Evolutionary conservation across 2,797 vertebrate genomes (phyloP).

Genomic region (Orestias chungarensis): DNA sequence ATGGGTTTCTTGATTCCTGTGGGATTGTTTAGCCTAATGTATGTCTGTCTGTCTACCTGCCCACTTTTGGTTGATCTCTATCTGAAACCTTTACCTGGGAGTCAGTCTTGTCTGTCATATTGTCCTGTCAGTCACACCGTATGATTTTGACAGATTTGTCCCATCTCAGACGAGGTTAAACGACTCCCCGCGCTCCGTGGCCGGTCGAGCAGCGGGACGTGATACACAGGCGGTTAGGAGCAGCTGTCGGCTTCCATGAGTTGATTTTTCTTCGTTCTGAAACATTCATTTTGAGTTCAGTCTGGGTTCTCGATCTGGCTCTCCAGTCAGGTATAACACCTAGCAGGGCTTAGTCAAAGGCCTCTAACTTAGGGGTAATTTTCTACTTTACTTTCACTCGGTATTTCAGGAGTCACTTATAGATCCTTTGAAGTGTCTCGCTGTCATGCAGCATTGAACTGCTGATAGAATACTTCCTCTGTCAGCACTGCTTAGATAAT

Average conservation of each 20-base stretch:
- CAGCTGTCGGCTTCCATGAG: slow-evolving; percentile 24
- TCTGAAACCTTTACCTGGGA: slow-evolving; percentile 53
- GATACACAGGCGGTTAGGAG: slow-evolving; percentile 41
- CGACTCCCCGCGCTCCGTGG: slow-evolving; percentile 52
- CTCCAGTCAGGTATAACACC: slow-evolving; percentile 64
- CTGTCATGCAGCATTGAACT: slow-evolving; percentile 81
- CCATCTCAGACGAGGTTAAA: slow-evolving; percentile 66
- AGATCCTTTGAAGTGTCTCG: slow-evolving; percentile 80
- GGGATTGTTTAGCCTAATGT: not conserved
- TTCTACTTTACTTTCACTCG: slow-evolving; percentile 75
- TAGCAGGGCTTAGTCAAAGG: slow-evolving; percentile 62
- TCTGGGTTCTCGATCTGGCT: slow-evolving; percentile 49
- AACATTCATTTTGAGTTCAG: slow-evolving; percentile 40
- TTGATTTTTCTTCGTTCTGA: slow-evolving; percentile 35
- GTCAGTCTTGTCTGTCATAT: slow-evolving; percentile 67
- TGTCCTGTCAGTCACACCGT: slow-evolving; percentile 66
- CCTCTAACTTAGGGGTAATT: slow-evolving; percentile 76
- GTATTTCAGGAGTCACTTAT: slow-evolving; percentile 77
- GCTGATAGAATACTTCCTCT: slow-evolving; percentile 76
- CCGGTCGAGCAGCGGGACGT: slow-evolving; percentile 58
- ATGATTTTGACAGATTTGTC: slow-evolving; percentile 68
- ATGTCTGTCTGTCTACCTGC: not conserved
- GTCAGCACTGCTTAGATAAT: slow-evolving; percentile 75
- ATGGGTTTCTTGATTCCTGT: not conserved
- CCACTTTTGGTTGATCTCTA: not conserved